Evolutionary conservation across 2,113 vertebrate genomes (phyloP), one percentile per base, ranked within the genome.

Genomic region (Anhinga anhinga): DNA sequence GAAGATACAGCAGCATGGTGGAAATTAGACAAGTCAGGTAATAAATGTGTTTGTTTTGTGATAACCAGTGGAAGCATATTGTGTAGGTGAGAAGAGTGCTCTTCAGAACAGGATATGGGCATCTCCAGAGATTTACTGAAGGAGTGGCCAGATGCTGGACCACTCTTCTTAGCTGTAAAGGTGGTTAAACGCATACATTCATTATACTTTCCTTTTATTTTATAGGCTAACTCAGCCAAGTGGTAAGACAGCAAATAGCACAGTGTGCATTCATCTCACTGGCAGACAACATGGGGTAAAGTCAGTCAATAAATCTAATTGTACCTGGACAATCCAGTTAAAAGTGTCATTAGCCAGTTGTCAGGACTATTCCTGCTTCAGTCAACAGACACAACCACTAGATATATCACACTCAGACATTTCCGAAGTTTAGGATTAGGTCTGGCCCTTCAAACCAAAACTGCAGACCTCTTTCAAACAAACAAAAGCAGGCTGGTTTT

Each of bases 281-380:
- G 70, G 66, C 81, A 95, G 95, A 93, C 7, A 55, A 69, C 38
- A 22, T 22, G 50, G 27, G 18, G 15, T 73, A 26, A 91, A 74
- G 59, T 78, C 88, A 79, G 93, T 95, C 88, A 95, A 88, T 88
- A 84, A 93, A 94, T 34, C 38, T 59, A 77, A 95, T 91, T 86
- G 83, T 79, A 91, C 36, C 40, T 67, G 45, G 65, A 40, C 65
- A 86, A 32, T 42, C 50, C 7, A 1, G 56, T 84, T 86, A 74
- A 95, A 90, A 90, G 47, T 8, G 8, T 62, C 23, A 11, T 55
- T 74, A 88, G 21, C 38, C 73, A 74, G n/a, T 55, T 50, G 15
- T 92, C 55, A 86, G 61, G 50, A 70, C n/a, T 62, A 56, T 4
- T 88, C 22, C 66, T 42, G 30, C 61, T 87, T 56, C 52, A 76